phyloP scores from a whole-genome alignment of 1,140 invertebrate species.

The Cylas formicarius region DNA sequence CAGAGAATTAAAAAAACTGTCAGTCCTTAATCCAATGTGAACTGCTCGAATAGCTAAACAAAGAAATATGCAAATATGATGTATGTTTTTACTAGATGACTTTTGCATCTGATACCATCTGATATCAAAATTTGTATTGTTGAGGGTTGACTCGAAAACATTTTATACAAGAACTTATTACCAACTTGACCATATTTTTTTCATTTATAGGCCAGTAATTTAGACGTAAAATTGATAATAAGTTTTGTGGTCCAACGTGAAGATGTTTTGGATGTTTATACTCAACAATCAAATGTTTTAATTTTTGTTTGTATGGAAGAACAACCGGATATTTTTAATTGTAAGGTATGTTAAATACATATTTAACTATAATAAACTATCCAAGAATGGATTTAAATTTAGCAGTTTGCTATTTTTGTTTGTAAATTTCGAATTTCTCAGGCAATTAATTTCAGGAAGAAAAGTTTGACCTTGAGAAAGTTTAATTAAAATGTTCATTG shows the following conservation, averaged over 20 bases:
- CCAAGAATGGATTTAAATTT: too few relatives aligned
- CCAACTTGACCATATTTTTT: constrained; percentile 18
- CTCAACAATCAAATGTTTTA: constrained; percentile 26
- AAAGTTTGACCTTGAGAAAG: too few relatives aligned
- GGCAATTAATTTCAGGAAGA: too few relatives aligned
- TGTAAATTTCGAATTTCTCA: too few relatives aligned
- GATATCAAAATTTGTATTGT: constrained; percentile 14
- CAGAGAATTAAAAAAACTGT: constrained; percentile 38
- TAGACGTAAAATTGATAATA: constrained; percentile 3
- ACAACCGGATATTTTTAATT: constrained; percentile 32
- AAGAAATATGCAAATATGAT: constrained; percentile 32
- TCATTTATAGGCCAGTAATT: constrained; percentile 28
- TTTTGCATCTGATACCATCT: constrained; percentile 7
- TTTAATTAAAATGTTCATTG: too few relatives aligned
- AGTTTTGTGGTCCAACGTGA: constrained; percentile 16
- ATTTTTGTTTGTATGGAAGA: constrained; percentile 23
- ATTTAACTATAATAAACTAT: too few relatives aligned
- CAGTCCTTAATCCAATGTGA: constrained; percentile 41
- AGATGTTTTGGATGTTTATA: constrained; percentile 21
- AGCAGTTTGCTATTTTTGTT: too few relatives aligned
- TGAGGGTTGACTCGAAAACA: constrained; percentile 32
- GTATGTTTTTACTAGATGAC: constrained; percentile 19
- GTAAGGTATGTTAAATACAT: too few relatives aligned
- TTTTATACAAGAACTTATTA: constrained; percentile 31
- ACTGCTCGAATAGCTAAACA: constrained; percentile 37